Conservation (phyloP, 2,113 vertebrate genomes). For the Peromyscus leucopus region DNA sequence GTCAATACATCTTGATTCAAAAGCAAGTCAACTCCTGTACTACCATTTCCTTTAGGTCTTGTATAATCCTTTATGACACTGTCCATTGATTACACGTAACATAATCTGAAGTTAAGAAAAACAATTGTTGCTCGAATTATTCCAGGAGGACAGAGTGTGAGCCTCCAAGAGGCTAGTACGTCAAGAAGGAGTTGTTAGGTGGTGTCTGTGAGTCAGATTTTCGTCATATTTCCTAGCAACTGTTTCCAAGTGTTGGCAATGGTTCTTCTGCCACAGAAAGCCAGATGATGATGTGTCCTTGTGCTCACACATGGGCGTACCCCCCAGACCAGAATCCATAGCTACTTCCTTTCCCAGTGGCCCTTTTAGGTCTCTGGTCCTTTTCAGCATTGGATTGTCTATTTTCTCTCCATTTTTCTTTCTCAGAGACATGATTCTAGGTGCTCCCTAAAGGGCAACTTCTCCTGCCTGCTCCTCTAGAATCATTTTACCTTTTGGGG, state of each 20-base stretch:
- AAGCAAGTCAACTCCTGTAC: not conserved
- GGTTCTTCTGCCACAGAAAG: constrained; percentile 73
- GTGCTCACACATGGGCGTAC: constrained; percentile 64
- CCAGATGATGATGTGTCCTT: constrained; percentile 69
- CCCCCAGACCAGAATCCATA: constrained; percentile 87
- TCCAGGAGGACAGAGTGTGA: constrained; percentile 84
- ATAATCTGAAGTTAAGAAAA: constrained; percentile 83
- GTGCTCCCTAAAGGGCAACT: constrained; percentile 88
- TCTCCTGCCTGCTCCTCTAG: constrained; percentile 96
- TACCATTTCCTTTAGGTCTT: constrained; percentile 81
- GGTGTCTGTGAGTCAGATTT: constrained; percentile 73
- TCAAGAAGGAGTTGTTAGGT: constrained; percentile 77
- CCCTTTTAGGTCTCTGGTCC: constrained; percentile 86
- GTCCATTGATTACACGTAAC: constrained; percentile 83
- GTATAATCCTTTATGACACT: constrained; percentile 86
- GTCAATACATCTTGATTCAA: not conserved
- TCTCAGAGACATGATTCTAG: constrained; percentile 91
- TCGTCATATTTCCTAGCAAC: constrained; percentile 84
- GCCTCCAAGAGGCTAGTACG: constrained; percentile 67
- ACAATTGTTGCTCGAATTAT: constrained; percentile 75
- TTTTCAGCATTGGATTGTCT: constrained; percentile 90
- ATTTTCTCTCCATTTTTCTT: constrained; percentile 91
- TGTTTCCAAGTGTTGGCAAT: constrained; percentile 72
- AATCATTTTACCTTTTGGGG: constrained; percentile 94
- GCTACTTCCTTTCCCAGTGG: constrained; percentile 88